Evolutionary conservation across 2,113 vertebrate species (phyloP), one percentile per base, ranked within the genome.

Genomic region (Ariopsis seemanni): DNA sequence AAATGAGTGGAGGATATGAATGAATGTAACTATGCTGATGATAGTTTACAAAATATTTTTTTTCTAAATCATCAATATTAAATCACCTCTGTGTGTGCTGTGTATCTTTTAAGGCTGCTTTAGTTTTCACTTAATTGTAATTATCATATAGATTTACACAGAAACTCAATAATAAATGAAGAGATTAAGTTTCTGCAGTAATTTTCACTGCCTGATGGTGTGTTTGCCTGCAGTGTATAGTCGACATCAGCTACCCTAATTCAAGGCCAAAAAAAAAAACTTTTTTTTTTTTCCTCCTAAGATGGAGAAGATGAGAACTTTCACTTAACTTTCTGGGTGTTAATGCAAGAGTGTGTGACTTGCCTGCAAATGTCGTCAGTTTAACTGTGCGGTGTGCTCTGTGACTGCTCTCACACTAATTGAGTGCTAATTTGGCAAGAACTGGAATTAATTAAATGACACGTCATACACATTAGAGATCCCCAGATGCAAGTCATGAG

Each of bases 361-460:
- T 60, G 22, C 88, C 90, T 89, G 8, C 85, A 91, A 91, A 84
- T 91, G 83, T 57, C 90, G 88, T 86, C 78, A 88, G 86, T 89
- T 95, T 92, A 94, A 91, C 93, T 72, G 87, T 10, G 58, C 90
- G 91, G 93, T 93, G 91, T 91, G 92, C 94, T 91, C 92, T 88
- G 89, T 88, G 20, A 86, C 92, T 84, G 87, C 87, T 81, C 80
- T 85, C 87, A 89, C 91, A 83, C 93, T 93, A 93, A 95, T 92
- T 92, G 92, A 92, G 94, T 82, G 89, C 92, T 95, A 96, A 96
- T 95, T 94, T 95, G 93, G 34, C 52, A 90, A 92, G 92, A 63
- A 90, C 86, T 91, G 90, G 92, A 92, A 93, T 94, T 95, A 94
- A 95, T 96, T 95, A 94, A 93, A 91, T 93, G 91, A 94, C 93